Conservation (phyloP, 2,888 invertebrate genomes). For the Epistrophella euchroma region DNA sequence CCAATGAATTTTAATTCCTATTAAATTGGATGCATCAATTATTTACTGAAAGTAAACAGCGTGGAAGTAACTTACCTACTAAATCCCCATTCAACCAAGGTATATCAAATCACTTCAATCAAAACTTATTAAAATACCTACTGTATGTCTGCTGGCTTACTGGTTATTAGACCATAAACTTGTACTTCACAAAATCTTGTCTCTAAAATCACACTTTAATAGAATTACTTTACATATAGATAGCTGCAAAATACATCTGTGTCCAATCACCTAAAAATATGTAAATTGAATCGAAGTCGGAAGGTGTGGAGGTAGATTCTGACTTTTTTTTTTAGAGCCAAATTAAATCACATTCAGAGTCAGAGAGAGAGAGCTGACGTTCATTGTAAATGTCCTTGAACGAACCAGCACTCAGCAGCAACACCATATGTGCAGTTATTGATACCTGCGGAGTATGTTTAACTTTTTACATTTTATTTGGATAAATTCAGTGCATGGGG, state of each 20-base stretch:
- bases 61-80: no score
- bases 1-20: no score
- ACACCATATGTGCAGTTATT: not conserved
- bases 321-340: not conserved
- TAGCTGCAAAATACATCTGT: not conserved
- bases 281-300: not conserved
- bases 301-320: not conserved
- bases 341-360: not conserved
- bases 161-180: no score
- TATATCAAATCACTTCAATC: no score
- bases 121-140: no score
- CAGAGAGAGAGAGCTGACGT: not conserved
- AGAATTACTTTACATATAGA: not conserved
- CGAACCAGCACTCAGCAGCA: not conserved
- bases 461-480: not conserved
- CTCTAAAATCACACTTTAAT: not conserved
- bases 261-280: constrained; percentile 3
- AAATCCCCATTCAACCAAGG: no score
- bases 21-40: no score
- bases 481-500: not conserved
- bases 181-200: no score
- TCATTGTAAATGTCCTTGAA: not conserved
- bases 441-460: not conserved
- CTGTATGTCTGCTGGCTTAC: no score
- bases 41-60: no score